phyloP scores from a whole-genome alignment of 2,113 vertebrate species.

The Chascanopsetta lugubris region DNA sequence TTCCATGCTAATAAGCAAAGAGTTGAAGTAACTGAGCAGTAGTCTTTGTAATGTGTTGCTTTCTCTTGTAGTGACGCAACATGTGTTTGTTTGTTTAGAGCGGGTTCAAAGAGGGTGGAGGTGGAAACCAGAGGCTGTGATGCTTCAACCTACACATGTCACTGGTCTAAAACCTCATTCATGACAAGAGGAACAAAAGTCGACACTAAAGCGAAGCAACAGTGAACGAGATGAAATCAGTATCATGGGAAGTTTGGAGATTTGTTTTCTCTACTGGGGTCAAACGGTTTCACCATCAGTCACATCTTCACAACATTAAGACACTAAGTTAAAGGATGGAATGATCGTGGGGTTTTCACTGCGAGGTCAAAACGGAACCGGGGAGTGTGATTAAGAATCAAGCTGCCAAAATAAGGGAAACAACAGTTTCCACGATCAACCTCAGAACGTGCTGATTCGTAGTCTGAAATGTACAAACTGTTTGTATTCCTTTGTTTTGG shows the following conservation, averaged over 20 bases:
- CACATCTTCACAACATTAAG: slow-evolving; percentile 73
- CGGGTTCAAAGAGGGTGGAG: neutral
- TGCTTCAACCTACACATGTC: too few relatives aligned
- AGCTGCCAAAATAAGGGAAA: slow-evolving; percentile 58
- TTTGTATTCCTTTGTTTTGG: slow-evolving; percentile 45
- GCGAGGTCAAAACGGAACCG: slow-evolving; percentile 32
- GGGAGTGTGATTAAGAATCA: slow-evolving; percentile 19
- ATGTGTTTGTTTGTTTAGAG: too few relatives aligned
- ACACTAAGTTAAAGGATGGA: slow-evolving; percentile 68
- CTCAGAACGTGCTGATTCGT: too few relatives aligned
- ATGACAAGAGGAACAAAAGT: slow-evolving; percentile 24
- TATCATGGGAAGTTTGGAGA: slow-evolving; percentile 14
- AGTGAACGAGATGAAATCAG: slow-evolving; percentile 17
- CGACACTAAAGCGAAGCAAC: slow-evolving; percentile 26
- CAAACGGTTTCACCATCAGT: slow-evolving; percentile 45
- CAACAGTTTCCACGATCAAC: slow-evolving; percentile 9
- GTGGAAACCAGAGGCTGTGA: neutral
- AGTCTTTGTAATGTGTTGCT: neutral
- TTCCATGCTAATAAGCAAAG: slow-evolving; percentile 22
- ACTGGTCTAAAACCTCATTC: neutral
- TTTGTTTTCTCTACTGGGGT: neutral
- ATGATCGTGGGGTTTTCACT: slow-evolving; percentile 48
- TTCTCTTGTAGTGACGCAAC: too few relatives aligned
- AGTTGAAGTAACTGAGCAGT: neutral
- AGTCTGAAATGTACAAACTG: slow-evolving; percentile 7